Evolutionary conservation across 2,888 invertebrate genomes (phyloP), one percentile per base, ranked within the genome.

Genomic region (Lasioglossum calceatum): DNA sequence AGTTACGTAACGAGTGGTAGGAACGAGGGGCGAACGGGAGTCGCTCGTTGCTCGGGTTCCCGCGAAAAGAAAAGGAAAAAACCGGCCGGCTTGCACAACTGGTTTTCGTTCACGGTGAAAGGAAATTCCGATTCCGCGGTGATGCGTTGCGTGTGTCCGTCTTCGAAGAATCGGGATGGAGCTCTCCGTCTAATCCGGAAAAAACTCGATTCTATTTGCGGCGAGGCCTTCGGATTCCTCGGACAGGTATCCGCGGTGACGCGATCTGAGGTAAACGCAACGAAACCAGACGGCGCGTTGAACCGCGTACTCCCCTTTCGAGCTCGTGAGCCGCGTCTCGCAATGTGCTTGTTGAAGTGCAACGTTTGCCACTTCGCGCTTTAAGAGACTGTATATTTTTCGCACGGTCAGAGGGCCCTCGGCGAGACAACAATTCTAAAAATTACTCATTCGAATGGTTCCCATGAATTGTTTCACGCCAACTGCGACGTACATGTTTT

Each of bases 121-220:
- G 91, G 91, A 91, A 89, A 91, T 91, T 90, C 91, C 89, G 61
- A 90, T 91, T 91, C 87, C 87, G 81, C 87, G 85, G 82, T 82
- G 90, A 88, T 90, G 86, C 85, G 87, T 91, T 85, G 87, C 86
- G 61, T 71, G 77, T 39, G 67, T 75, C 80, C 77, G 77, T 85
- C 77, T 81, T 77, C 79, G 82, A 85, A 82, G 80, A 89, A 85
- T 85, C 86, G 82, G 79, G 84, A 88, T 90, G 81, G 79, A 81
- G 86, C 77, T 82, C 72, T 70, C n/a, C 70, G 74, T 88, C 72
- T 85, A 84, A 79, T 79, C 78, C 64, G 77, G 77, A 88, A 82
- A 82, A 87, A 85, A 88, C 79, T 70, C 61, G 85, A 86, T 74
- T 86, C 76, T 84, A 88, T 82, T 87, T 84, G 77, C 70, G 70